Evolutionary conservation across 2,113 vertebrate species (phyloP), one percentile per base, ranked within the genome.

Genomic region (Neodon shergylaensis): DNA sequence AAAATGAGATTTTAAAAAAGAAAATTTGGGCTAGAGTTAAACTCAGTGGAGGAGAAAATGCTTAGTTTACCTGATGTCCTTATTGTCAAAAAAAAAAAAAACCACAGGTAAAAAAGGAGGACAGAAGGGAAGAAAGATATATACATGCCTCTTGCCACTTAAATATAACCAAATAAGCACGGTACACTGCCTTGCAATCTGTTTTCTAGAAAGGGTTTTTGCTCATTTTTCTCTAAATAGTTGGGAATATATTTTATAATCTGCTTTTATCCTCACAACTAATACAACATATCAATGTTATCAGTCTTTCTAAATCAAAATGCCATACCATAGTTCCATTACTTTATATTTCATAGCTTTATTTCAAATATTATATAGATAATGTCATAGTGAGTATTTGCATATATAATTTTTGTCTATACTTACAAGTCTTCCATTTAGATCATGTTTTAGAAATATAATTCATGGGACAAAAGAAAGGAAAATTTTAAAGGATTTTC

Each of bases 241-340:
- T 39, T 93, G 24, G 74, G 3, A 77, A 68, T 47, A 28, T 94
- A 94, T 87, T 93, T 92, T 90, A 79, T 58, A 84, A 88, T 76
- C 16, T 78, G 11, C 26, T 76, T 88, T 96, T 88, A 89, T 49
- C 52, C 87, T 78, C 72, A 39, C 6, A 26, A 39, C 74, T 88
- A 85, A 36, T 96, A 93, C 42, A 66, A 92, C n/a, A 84, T 94
- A 83, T 88, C 66, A 39, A 72, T 73, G 36, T 77, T 91, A 88
- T 68, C 49, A 89, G 39, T 73, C 65, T 87, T 96, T 54, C 91
- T 33, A 91, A 91, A 77, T 24, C 42, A 92, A 94, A 96, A 90
- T 94, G 42, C 39, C 49, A 95, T 85, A 66, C 5, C 4, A 92
- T 36, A 82, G 28, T 90, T 91, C 77, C 68, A 10, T 83, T 90